Percentiles rank a stretch among this genome's conserved stretches.
phyloP scores from a whole-genome alignment of 2,888 invertebrate genomes.

The Heteromyza rotundicornis region DNA sequence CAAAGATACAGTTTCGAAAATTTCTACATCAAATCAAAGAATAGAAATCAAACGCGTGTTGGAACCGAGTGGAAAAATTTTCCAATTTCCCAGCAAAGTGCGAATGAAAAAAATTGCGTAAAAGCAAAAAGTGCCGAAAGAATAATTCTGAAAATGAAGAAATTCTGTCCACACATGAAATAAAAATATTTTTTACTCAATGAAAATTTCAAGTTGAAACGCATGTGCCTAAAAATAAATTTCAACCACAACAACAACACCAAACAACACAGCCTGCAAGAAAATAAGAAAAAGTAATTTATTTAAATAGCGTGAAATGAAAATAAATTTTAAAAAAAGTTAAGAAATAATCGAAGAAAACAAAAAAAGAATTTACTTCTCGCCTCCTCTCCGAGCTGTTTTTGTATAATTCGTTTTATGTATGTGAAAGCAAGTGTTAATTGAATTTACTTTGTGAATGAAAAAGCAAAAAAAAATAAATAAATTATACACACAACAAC shows the following conservation, averaged over 20 bases:
- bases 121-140: too few relatives aligned
- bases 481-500: conserved; percentile 34
- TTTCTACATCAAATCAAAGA: too few relatives aligned
- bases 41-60: too few relatives aligned
- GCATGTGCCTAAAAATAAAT: conserved; percentile 56
- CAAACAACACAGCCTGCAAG: conserved; percentile 23
- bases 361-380: too few relatives aligned
- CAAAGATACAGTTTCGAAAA: too few relatives aligned
- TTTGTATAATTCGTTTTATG: background rate
- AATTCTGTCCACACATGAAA: too few relatives aligned
- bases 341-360: background rate
- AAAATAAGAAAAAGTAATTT: conserved; percentile 8
- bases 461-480: conserved; percentile 50
- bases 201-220: conserved; percentile 46
- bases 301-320: too few relatives aligned
- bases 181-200: conserved; percentile 12
- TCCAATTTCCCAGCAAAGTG: too few relatives aligned
- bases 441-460: conserved; percentile 55
- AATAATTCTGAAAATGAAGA: too few relatives aligned
- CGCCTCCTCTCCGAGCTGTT: conserved; percentile 24
- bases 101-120: too few relatives aligned
- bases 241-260: conserved; percentile 43
- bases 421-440: conserved; percentile 40
- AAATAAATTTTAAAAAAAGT: background rate
- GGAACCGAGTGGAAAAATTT: too few relatives aligned